Conservation (phyloP, 2,888 invertebrate genomes). For the Tribolium freemani region DNA sequence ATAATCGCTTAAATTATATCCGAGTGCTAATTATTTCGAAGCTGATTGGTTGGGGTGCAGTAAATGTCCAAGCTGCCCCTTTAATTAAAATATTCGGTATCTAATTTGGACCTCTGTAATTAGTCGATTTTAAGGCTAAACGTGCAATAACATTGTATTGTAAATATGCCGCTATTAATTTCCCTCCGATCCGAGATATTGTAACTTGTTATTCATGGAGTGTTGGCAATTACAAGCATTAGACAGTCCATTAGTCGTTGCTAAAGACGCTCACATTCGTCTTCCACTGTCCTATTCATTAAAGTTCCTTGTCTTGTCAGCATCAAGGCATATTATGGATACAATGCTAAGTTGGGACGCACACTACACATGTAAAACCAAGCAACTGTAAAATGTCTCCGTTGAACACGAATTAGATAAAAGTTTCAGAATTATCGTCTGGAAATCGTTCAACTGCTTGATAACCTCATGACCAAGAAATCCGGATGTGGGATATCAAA, state of each 20-base stretch:
- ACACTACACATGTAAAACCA: neutral
- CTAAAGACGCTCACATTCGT: constrained; percentile 43
- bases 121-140: too few relatives aligned
- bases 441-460: neutral
- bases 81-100: constrained; percentile 6
- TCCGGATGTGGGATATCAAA: neutral
- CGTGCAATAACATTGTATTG: constrained; percentile 11
- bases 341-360: neutral
- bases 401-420: neutral
- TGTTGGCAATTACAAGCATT: constrained; percentile 52
- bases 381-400: neutral
- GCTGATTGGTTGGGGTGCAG: neutral
- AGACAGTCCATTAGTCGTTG: constrained; percentile 49
- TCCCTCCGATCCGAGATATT: constrained; percentile 45
- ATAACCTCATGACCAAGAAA: neutral
- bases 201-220: constrained; percentile 51
- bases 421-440: neutral
- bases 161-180: constrained; percentile 42
- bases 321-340: constrained; percentile 17
- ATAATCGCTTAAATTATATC: constrained; percentile 36
- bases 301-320: constrained; percentile 39
- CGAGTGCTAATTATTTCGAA: constrained; percentile 26
- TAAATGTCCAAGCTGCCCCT: constrained; percentile 10
- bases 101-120: neutral
- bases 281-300: constrained; percentile 43